Conservation (phyloP, 2,113 vertebrate species). For the Vulpes lagopus region DNA sequence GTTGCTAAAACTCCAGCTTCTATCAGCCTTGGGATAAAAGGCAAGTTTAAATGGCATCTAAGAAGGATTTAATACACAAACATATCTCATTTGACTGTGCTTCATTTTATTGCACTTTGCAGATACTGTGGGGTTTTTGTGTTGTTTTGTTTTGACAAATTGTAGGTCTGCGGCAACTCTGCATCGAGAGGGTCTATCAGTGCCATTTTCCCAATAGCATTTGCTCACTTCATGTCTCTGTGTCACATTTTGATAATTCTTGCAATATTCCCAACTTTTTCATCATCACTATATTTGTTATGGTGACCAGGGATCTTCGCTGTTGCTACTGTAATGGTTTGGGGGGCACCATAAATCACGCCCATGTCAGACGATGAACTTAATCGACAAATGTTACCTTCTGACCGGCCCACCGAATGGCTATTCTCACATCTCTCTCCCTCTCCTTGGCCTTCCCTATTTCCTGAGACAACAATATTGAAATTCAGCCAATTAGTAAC, state of each 20-base stretch:
- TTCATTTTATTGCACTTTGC: not conserved
- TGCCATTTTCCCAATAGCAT: not conserved
- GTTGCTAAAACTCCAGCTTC: not conserved
- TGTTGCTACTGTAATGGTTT: not conserved
- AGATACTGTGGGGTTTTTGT: not conserved
- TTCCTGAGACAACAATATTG: not conserved
- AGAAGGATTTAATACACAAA: not conserved
- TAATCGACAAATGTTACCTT: not conserved
- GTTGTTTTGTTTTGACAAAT: not conserved
- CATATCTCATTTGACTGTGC: not conserved
- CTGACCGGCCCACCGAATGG: rapidly evolving
- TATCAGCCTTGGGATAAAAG: not conserved
- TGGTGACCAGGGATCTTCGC: not conserved
- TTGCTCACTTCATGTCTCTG: not conserved
- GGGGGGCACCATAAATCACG: not conserved
- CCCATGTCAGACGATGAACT: not conserved
- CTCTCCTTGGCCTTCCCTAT: not conserved
- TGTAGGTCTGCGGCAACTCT: not conserved
- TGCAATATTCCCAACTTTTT: not conserved
- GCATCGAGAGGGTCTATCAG: not conserved
- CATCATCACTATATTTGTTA: not conserved
- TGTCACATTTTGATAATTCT: not conserved
- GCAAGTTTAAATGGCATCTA: not conserved
- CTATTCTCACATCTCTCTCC: not conserved
- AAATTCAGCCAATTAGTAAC: not conserved